Conservation (phyloP, 2,113 vertebrate genomes). For the Pomatostomus ruficeps region DNA sequence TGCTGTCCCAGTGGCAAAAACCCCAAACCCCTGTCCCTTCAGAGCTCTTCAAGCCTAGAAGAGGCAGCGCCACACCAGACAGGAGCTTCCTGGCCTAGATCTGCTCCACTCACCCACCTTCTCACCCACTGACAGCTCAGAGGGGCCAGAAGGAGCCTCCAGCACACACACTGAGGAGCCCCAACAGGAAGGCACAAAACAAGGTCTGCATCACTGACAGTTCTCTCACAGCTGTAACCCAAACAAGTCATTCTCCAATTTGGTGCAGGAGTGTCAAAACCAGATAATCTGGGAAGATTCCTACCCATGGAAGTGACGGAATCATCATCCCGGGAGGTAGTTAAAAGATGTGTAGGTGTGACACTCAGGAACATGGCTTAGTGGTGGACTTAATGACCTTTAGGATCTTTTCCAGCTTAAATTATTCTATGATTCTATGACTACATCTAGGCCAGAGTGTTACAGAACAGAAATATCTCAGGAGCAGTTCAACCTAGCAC, state of each 20-base stretch:
- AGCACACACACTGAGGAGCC: accelerated
- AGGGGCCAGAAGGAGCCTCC: not conserved
- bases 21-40: no score
- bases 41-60: not conserved
- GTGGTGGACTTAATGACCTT: no score
- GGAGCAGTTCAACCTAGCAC: not conserved
- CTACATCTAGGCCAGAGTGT: not conserved
- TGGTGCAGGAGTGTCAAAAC: not conserved
- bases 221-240: not conserved
- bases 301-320: not conserved
- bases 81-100: not conserved
- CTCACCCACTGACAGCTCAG: not conserved
- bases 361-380: accelerated
- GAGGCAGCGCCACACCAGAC: not conserved
- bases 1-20: not conserved
- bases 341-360: not conserved
- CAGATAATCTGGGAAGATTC: not conserved
- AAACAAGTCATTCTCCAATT: not conserved
- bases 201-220: not conserved
- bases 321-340: not conserved
- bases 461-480: not conserved
- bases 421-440: not conserved
- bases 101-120: not conserved
- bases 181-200: not conserved
- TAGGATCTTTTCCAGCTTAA: not conserved